Evolutionary conservation across 2,888 invertebrate species (phyloP), one percentile per base, ranked within the genome.

Genomic region (Theodoxus fluviatilis): DNA sequence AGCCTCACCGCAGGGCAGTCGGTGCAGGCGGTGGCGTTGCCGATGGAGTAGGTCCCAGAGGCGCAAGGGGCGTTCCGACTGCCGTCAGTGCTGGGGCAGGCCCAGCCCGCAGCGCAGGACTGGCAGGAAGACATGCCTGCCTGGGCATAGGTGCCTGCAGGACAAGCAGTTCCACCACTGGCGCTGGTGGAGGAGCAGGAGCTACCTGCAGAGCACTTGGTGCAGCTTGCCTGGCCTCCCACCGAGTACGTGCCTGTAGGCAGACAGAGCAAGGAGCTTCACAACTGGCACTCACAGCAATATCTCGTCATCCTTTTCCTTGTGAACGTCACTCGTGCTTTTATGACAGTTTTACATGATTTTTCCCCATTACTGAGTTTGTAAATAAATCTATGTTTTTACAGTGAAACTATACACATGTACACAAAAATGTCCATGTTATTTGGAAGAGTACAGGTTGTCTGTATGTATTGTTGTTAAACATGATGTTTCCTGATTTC

Each of bases 191-290:
- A 65, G 3, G 82, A 74, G 70, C 85, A 85, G 40, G 75, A 76
- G 61, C 59, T 75, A 12, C 85, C 85, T 18, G 83, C 80, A 18
- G 80, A 77, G 71, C 86, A 86, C 1, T 59, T 37, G 0, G 80
- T 83, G 72, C 86, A 86, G 1, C 73, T 65, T 6, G 80, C 74
- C 66, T 78, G 80, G 22, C 76, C 76, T 37, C 81, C 78, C 33
- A 74, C 73, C 1, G 83, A 80, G 72, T 80, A 83, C 12, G 75
- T 77, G 7, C 84, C 84, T 81, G 76, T 28, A 74, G n/a, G n/a
- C n/a, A n/a, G n/a, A n/a, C n/a, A n/a, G n/a, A n/a, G n/a, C n/a
- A n/a, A n/a, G n/a, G n/a, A n/a, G n/a, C n/a, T n/a, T n/a, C n/a
- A n/a, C n/a, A n/a, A n/a, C n/a, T n/a, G n/a, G n/a, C n/a, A n/a